Evolutionary conservation across 2,113 vertebrate genomes (phyloP).

Genomic region (Catharus minimus): DNA sequence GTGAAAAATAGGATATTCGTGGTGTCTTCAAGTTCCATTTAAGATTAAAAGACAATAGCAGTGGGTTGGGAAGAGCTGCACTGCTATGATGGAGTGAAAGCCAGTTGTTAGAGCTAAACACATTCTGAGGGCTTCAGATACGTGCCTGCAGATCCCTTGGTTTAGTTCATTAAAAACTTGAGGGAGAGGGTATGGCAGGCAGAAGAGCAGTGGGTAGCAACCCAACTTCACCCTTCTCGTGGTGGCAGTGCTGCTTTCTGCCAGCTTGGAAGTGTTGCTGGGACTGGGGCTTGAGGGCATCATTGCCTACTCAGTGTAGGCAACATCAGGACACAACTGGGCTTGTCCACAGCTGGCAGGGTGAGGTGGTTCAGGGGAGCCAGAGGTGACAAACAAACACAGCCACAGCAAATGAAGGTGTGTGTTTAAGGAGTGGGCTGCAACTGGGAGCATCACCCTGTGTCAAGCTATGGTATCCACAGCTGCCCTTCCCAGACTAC

Average conservation of each 20-base stretch:
- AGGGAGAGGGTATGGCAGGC: not conserved
- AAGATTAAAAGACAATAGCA: not conserved
- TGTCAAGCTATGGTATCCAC: too few relatives aligned
- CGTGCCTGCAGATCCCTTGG: not conserved
- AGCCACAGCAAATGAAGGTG: not conserved
- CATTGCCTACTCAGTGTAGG: not conserved
- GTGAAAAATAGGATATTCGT: not conserved
- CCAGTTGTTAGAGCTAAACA: not conserved
- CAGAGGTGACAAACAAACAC: not conserved
- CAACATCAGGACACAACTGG: too few relatives aligned
- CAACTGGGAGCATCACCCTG: not conserved
- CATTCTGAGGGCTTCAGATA: not conserved
- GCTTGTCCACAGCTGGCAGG: not conserved
- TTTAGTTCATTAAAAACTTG: not conserved
- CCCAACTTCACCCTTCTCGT: fast-evolving
- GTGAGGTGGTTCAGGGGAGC: fast-evolving
- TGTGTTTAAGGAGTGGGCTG: not conserved
- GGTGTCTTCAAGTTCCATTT: not conserved
- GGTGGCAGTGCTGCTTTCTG: not conserved
- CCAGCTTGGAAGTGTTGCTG: not conserved
- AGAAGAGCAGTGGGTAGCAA: not conserved
- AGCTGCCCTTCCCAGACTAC: not conserved
- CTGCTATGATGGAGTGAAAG: not conserved
- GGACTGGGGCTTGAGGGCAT: not conserved
- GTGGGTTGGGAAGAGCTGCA: not conserved